These are phyloP conservation scores for Ennomos fuscantarius DNA, from an alignment of 2,888 invertebrate genomes.

Conservation along the genomic window DNA sequence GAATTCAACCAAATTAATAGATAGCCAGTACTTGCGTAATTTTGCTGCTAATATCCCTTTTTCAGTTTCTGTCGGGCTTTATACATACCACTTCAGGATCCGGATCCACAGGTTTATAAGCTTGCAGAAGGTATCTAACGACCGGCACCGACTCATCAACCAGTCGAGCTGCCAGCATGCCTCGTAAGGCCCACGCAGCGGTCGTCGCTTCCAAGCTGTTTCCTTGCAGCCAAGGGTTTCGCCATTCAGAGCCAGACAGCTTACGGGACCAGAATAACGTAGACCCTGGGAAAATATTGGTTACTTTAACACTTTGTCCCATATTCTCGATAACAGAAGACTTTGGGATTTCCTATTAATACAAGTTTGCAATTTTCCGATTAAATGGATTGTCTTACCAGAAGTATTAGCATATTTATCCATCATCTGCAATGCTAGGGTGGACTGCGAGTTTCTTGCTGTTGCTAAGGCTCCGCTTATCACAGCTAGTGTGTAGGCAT, in stretches of 20 bases:
- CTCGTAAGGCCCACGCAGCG: slow-evolving; percentile 94
- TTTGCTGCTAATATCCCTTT: no score
- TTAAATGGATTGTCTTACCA: slow-evolving; percentile 48
- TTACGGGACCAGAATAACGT: slow-evolving; percentile 74
- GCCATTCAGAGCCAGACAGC: slow-evolving; percentile 65
- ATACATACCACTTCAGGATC: slow-evolving; percentile 72
- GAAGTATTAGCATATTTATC: slow-evolving; percentile 79
- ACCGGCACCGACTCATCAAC: slow-evolving; percentile 69
- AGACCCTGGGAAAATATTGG: slow-evolving; percentile 50
- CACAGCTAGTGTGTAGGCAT: slow-evolving; percentile 91
- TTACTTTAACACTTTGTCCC: no score
- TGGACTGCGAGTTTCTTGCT: slow-evolving; percentile 89
- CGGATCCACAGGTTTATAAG: slow-evolving; percentile 59
- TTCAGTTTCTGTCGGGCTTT: no score
- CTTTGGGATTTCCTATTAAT: background rate
- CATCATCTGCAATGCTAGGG: slow-evolving; percentile 82
- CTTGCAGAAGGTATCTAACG: slow-evolving; percentile 66
- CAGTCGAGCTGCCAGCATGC: slow-evolving; percentile 81
- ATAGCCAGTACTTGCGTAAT: no score
- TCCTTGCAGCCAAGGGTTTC: slow-evolving; percentile 73
- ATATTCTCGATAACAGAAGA: background rate
- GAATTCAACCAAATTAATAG: background rate
- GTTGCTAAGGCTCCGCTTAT: slow-evolving; percentile 91
- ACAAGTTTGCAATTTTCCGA: no score
- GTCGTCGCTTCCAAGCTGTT: slow-evolving; percentile 88